A percentile compares a stretch with the other conserved stretches of the same genome.
Evolutionary conservation across 2,113 vertebrate species (phyloP).

Genomic region (Platysternon megacephalum): DNA sequence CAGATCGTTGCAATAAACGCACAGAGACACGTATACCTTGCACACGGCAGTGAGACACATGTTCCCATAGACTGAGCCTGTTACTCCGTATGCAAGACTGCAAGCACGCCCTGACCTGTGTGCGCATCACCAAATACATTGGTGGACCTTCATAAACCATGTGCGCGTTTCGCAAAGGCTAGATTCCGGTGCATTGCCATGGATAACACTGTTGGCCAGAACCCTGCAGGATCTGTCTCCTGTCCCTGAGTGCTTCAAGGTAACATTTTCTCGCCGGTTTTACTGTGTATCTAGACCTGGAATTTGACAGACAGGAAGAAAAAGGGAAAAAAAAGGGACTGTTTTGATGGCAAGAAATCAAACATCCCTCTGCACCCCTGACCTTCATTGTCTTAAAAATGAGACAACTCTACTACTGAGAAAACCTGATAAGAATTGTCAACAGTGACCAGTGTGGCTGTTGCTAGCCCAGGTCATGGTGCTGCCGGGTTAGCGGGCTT

Average conservation of each 20-base stretch:
- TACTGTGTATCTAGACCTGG: not conserved
- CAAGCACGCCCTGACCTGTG: not conserved
- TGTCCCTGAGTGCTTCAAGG: not conserved
- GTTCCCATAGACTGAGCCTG: not conserved
- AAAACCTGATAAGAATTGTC: slow-evolving; percentile 62
- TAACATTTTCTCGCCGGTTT: not conserved
- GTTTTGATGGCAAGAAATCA: slow-evolving; percentile 56
- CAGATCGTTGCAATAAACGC: not conserved
- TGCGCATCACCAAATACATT: not conserved
- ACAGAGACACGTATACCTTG: not conserved
- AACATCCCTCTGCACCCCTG: slow-evolving; percentile 35
- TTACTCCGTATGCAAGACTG: too few species aligned
- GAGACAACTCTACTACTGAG: slow-evolving; percentile 39
- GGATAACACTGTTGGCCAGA: not conserved
- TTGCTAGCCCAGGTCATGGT: not conserved
- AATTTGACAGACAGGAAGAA: slow-evolving; percentile 37
- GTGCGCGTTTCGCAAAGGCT: not conserved
- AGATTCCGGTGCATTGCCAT: not conserved
- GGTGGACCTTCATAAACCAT: not conserved
- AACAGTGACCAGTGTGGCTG: not conserved
- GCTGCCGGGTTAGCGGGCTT: not conserved
- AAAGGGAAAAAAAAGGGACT: not conserved
- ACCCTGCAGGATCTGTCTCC: not conserved
- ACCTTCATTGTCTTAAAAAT: slow-evolving; percentile 68
- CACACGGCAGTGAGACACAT: not conserved